These are phyloP conservation scores for Hypercompe scribonia DNA, from an alignment of 2,888 invertebrate species.

Conservation along the genomic window DNA sequence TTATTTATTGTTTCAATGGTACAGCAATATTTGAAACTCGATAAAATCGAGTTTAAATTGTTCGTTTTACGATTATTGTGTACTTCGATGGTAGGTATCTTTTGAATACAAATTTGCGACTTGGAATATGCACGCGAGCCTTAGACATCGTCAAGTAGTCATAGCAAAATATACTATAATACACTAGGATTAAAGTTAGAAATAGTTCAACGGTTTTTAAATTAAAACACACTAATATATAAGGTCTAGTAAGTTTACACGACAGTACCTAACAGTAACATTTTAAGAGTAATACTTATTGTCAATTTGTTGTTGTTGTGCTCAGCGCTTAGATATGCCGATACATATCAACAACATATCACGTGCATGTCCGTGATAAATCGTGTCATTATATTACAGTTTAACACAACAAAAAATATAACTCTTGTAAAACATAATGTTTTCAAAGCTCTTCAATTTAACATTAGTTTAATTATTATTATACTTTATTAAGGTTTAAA, in stretches of 20 bases:
- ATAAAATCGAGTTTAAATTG: constrained; percentile 80
- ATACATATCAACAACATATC: constrained; percentile 50
- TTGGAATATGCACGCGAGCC: constrained; percentile 70
- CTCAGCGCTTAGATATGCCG: constrained; percentile 48
- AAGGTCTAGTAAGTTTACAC: constrained; percentile 63
- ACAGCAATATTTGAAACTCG: constrained; percentile 70
- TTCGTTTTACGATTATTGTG: constrained; percentile 80
- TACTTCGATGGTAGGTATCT: constrained; percentile 79
- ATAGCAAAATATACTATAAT: constrained; percentile 45
- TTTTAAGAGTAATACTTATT: constrained; percentile 68
- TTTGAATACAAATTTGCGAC: constrained; percentile 80
- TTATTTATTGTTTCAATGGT: constrained; percentile 63
- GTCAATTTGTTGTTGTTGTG: constrained; percentile 58
- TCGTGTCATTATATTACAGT: constrained; percentile 40
- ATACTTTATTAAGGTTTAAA: not conserved
- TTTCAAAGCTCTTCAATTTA: not conserved
- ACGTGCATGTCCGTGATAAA: constrained; percentile 45
- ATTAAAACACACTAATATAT: constrained; percentile 53
- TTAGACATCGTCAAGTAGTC: constrained; percentile 22
- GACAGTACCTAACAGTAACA: constrained; percentile 64
- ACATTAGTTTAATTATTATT: not conserved
- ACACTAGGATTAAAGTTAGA: constrained; percentile 7
- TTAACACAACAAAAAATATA: constrained; percentile 22
- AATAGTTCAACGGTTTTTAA: constrained; percentile 22
- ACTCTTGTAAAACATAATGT: constrained; percentile 7